Evolutionary conservation across 2,888 invertebrate genomes (phyloP), one percentile per base, ranked within the genome.

Genomic region (Fissipunctia ypsillon): DNA sequence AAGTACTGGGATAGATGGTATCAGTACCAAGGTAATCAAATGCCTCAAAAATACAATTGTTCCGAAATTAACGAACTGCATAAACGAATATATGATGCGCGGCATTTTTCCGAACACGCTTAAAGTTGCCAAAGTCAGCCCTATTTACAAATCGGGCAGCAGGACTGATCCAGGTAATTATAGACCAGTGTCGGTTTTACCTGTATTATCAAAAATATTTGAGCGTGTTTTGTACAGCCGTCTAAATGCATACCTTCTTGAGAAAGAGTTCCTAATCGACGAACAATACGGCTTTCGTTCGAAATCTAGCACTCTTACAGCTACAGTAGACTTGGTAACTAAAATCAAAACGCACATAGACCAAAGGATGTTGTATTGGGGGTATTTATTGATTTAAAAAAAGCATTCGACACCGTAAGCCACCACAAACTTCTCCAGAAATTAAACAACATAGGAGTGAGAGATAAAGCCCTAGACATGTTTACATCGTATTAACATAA

Each of bases 151-250:
- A 60, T 41, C 41, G 12, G 41, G 41, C 12, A 12, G 41, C 12
- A 41, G 12, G 12, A 25, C 41, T 28, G 60, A 43, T 25, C 60
- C 60, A 61, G 41, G 60, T 43, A 25, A 43, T 25, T 61, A 61
- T 10, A 61, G 60, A 61, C 41, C 25, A 61, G 60, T 43, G 41
- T 61, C 60, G 41, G 25, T 61, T 61, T 60, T 43, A 61, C 60
- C 60, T 61, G 41, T 43, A 61, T 41, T 43, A 16, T 60, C 19
- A 19, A 28, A 43, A 61, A 61, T 2, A 6, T 7, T 25, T 61
- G 41, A 61, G 41, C 41, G 60, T 25, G 41, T 61, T 43, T 59
- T 43, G 25, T 61, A 43, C 60, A 61, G 25, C 25, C 59, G n/a
- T 38, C 14, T 59, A 59, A 59, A 59, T 12, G 12, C 41, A 12